These are phyloP conservation scores for Tribolium madens DNA, from an alignment of 1,140 invertebrate species.

Conservation along the genomic window DNA sequence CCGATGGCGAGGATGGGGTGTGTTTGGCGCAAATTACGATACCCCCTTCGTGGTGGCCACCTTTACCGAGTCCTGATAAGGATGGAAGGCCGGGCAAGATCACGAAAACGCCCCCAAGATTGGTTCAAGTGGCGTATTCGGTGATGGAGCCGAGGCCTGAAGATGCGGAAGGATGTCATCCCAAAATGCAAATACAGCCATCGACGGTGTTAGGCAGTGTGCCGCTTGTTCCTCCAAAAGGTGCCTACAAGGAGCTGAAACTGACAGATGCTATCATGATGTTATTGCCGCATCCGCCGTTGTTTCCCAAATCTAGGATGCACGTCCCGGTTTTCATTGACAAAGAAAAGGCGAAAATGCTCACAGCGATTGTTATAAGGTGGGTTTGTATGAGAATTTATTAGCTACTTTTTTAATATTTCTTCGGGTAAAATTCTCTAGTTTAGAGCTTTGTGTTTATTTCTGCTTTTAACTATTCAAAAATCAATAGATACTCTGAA, in stretches of 20 bases:
- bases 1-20: conserved; percentile 89
- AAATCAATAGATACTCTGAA: not conserved
- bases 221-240: conserved; percentile 79
- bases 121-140: conserved; percentile 85
- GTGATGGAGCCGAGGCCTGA: conserved; percentile 81
- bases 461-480: too few relatives aligned
- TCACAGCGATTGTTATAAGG: conserved; percentile 87
- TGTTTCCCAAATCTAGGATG: conserved; percentile 89
- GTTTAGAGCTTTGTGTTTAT: too few relatives aligned
- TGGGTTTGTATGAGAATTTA: conserved; percentile 62
- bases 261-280: conserved; percentile 83
- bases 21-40: conserved; percentile 87
- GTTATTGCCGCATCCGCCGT: conserved; percentile 86
- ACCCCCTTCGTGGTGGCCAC: conserved; percentile 90
- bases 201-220: conserved; percentile 79
- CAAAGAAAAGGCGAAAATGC: conserved; percentile 71
- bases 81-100: conserved; percentile 69
- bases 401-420: too few relatives aligned
- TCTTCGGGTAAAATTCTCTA: too few relatives aligned
- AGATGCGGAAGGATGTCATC: conserved; percentile 76
- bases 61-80: conserved; percentile 72
- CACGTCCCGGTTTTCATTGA: conserved; percentile 90
- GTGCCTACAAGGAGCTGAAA: conserved; percentile 84
- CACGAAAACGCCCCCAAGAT: conserved; percentile 75
- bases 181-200: conserved; percentile 82